Base-by-base conservation (phyloP, 2,113 vertebrate species). In the Pterocles orientalis region DNA sequence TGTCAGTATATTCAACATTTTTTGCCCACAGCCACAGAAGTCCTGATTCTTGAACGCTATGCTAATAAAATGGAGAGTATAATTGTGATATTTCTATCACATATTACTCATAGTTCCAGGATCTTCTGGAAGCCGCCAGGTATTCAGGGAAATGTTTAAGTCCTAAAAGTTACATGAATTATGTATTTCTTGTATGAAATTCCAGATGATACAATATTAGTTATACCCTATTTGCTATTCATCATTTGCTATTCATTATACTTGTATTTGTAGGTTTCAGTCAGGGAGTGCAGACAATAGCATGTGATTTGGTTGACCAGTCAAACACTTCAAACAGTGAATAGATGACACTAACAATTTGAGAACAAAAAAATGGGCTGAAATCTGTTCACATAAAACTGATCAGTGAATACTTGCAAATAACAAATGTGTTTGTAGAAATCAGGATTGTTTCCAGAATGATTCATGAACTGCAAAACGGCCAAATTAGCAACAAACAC, bases 291-390 rank as follows among this genome's bases (percentile, higher is more conserved):
- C 80, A 97, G 94, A 96, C 95, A 97, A 96, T 95, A 86, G 76
- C 64, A 31, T 76, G 69, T 94, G 95, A 96, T 97, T 97, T 94
- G 77, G 72, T 95, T 96, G 95, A 96, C 95, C 95, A 84, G 95
- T 96, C 92, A 97, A 96, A 96, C 93, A 92, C 69, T 95, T 96
- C 95, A 95, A 90, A 89, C n/a, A 82, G 34, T 91, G 94, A 94
- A 96, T 95, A 91, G 80, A 95, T 91, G 60, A 95, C 73, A 86
- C 92, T 73, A 82, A 93, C 66, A 75, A 82, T 92, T 88, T 94
- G 72, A 57, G 90, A 96, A 95, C 88, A 94, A 96, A 92, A 90
- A 94, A 90, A 45, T 12, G 90, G 76, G 72, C 82, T 86, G 88
- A 97, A 96, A 96, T 96, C 92, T 95, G 94, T 93, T 97, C 76